A percentile compares a stretch with the other conserved stretches of the same genome.
Conservation (phyloP, 2,797 vertebrate species). For the Nothura maculosa region DNA sequence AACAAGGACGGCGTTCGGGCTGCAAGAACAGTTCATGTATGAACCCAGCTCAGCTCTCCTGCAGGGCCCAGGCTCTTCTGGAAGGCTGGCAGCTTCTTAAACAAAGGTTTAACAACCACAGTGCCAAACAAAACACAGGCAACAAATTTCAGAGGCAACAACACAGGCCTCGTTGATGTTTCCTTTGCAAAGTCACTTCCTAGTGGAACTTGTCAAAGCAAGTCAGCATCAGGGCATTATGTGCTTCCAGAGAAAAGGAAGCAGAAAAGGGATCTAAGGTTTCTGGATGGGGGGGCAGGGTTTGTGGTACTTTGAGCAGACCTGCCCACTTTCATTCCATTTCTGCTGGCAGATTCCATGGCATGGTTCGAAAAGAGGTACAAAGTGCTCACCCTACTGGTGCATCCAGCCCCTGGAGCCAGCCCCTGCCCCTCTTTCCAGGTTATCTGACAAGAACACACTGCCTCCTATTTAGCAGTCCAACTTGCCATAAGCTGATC, state of each 20-base stretch:
- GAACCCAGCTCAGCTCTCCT: not conserved
- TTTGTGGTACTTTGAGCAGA: not conserved
- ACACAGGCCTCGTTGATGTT: not conserved
- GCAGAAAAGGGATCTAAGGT: not conserved
- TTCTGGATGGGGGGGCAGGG: not conserved
- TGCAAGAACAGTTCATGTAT: not conserved
- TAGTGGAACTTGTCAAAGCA: not conserved
- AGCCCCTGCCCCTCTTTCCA: not conserved
- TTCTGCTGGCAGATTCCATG: not conserved
- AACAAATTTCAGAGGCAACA: not conserved
- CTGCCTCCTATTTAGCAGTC: not conserved
- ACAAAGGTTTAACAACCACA: not conserved
- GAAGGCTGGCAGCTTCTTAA: not conserved
- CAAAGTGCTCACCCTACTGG: not conserved
- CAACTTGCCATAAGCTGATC: not conserved
- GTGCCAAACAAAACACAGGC: not conserved
- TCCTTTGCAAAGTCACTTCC: not conserved
- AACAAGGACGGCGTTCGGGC: not conserved
- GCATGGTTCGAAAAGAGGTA: not conserved
- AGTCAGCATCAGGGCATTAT: not conserved
- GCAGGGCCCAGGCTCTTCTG: not conserved
- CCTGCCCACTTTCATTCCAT: not conserved
- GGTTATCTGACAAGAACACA: not conserved
- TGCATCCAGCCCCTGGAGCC: not conserved
- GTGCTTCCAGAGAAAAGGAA: not conserved